These are phyloP conservation scores for Caenorhabditis sinica DNA, from an alignment of 2,888 invertebrate species.

Conservation along the genomic window DNA sequence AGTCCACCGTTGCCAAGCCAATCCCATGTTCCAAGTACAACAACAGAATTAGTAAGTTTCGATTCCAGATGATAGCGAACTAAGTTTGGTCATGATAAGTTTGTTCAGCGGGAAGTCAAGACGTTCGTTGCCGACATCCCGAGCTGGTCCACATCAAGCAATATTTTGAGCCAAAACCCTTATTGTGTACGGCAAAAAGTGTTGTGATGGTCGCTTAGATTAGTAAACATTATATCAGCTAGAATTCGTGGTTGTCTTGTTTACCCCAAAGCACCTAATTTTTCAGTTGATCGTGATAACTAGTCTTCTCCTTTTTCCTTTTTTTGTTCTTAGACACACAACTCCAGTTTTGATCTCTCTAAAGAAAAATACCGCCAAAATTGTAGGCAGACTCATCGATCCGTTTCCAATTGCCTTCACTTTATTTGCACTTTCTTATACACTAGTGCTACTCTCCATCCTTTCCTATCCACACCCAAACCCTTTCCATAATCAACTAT, in stretches of 20 bases:
- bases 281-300: constrained; percentile 2
- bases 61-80: not conserved
- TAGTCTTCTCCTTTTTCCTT: not conserved
- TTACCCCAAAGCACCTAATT: not conserved
- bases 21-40: constrained; percentile 33
- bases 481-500: not conserved
- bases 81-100: constrained; percentile 1
- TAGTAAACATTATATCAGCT: constrained; percentile 6
- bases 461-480: not conserved
- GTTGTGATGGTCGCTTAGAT: constrained; percentile 61
- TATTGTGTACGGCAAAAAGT: constrained; percentile 51
- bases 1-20: constrained; percentile 16
- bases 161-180: constrained; percentile 54
- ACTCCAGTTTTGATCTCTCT: too few relatives aligned
- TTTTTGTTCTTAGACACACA: constrained; percentile 2
- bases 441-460: not conserved
- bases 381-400: too few relatives aligned
- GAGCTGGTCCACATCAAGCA: constrained; percentile 65
- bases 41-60: constrained; percentile 47
- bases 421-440: not conserved
- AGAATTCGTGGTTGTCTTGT: constrained; percentile 43
- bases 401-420: too few relatives aligned
- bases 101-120: constrained; percentile 65
- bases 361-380: too few relatives aligned
- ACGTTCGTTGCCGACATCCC: constrained; percentile 63